Percentiles rank a stretch among this genome's conserved stretches.
Conservation (phyloP, 2,797 vertebrate species). For the Crossoptilon crossoptilon region DNA sequence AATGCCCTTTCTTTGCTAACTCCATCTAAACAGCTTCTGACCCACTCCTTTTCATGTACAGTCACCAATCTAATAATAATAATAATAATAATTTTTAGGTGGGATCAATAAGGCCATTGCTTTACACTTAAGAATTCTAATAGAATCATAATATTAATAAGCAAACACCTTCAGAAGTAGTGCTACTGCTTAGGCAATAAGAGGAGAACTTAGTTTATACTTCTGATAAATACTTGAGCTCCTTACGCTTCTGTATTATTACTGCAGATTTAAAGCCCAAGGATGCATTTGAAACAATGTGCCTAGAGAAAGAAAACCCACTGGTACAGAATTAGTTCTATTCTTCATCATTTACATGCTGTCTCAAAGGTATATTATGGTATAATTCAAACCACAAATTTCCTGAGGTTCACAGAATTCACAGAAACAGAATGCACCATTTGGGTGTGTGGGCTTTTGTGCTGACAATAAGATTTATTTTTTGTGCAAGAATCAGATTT, state of each 20-base stretch:
- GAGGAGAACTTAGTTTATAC: constrained; percentile 34
- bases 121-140: constrained; percentile 67
- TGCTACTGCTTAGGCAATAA: constrained; percentile 34
- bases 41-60: constrained; percentile 58
- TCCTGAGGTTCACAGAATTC: constrained; percentile 16
- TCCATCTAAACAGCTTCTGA: constrained; percentile 56
- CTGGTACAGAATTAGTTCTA: not conserved
- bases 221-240: constrained; percentile 39
- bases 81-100: constrained; percentile 48
- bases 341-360: constrained; percentile 30
- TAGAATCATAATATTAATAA: constrained; percentile 57
- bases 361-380: constrained; percentile 15
- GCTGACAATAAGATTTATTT: not conserved
- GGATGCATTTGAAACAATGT: constrained; percentile 12
- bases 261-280: constrained; percentile 12
- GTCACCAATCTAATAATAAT: constrained; percentile 57
- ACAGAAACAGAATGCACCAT: not conserved
- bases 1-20: constrained; percentile 57
- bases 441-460: not conserved
- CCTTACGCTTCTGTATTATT: constrained; percentile 9
- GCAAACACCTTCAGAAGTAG: constrained; percentile 48
- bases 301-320: not conserved
- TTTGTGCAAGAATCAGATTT: constrained; percentile 27
- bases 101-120: constrained; percentile 51
- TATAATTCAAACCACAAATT: constrained; percentile 12